Conservation (phyloP, 2,888 invertebrate species). For the Sceliomorpha sp. region DNA sequence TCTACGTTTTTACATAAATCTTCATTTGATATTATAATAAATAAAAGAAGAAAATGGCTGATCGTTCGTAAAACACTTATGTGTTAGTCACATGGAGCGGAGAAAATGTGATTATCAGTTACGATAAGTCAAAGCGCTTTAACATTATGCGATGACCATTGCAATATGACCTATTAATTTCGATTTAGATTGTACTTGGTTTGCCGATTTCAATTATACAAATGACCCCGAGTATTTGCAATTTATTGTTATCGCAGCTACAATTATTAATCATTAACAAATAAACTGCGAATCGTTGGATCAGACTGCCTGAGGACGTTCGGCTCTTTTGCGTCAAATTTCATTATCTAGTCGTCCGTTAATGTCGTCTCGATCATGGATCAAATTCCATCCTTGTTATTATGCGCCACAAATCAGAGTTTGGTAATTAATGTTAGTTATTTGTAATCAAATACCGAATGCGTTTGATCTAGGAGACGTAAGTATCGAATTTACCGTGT, state of each 20-base stretch:
- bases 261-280: constrained; percentile 55
- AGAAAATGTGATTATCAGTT: constrained; percentile 45
- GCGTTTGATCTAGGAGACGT: too few relatives aligned
- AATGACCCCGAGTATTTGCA: constrained; percentile 49
- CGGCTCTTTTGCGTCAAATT: neutral
- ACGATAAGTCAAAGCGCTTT: constrained; percentile 44
- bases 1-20: too few relatives aligned
- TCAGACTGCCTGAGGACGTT: constrained; percentile 34
- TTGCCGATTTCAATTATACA: constrained; percentile 63
- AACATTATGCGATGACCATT: constrained; percentile 54
- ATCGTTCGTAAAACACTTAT: constrained; percentile 33
- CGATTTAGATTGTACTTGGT: constrained; percentile 62
- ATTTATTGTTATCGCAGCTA: constrained; percentile 58
- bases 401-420: too few relatives aligned
- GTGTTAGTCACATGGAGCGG: constrained; percentile 12
- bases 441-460: too few relatives aligned
- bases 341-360: too few relatives aligned
- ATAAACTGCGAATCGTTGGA: constrained; percentile 44
- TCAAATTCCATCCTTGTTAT: too few relatives aligned
- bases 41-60: constrained; percentile 16
- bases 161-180: constrained; percentile 63
- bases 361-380: too few relatives aligned
- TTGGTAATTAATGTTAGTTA: too few relatives aligned
- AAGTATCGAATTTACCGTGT: too few relatives aligned
- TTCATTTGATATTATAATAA: too few relatives aligned